Evolutionary conservation across 2,888 invertebrate genomes (phyloP).

Genomic region (Calameuta filiformis): DNA sequence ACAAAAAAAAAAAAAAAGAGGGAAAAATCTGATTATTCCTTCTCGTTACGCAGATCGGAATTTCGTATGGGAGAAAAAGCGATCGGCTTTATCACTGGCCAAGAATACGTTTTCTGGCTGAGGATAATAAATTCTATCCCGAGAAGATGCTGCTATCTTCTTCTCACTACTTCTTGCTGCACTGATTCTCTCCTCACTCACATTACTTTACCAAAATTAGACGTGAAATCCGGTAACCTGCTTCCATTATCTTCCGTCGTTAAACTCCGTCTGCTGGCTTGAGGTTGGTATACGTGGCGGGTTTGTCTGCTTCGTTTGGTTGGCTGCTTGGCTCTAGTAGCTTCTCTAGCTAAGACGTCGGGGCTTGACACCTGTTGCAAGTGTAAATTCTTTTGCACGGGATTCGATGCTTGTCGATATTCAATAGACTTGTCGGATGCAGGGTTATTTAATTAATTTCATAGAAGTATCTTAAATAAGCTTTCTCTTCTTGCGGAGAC

Average conservation of each 20-base stretch:
- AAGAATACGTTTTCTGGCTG: constrained; percentile 20
- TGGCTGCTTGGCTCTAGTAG: background rate
- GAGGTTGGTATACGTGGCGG: background rate
- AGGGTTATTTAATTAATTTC: background rate
- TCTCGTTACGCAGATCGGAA: background rate
- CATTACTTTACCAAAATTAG: constrained; percentile 24
- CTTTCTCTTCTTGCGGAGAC: background rate
- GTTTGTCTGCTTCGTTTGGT: background rate
- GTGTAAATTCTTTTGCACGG: background rate
- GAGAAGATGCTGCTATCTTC: background rate
- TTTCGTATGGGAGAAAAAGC: background rate
- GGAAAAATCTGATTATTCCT: background rate
- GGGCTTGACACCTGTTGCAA: constrained; percentile 1
- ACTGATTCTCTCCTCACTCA: background rate
- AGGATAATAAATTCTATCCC: constrained; percentile 16
- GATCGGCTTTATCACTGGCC: constrained; percentile 21
- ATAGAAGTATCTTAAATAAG: background rate
- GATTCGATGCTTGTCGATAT: background rate
- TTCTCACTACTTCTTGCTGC: background rate
- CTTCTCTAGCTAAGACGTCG: background rate
- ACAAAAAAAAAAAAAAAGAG: background rate
- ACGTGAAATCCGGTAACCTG: constrained; percentile 1
- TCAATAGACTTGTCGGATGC: background rate
- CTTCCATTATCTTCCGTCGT: background rate
- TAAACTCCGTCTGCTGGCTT: background rate